phyloP scores from a whole-genome alignment of 2,888 invertebrate species.

The Cantharis nigra region DNA sequence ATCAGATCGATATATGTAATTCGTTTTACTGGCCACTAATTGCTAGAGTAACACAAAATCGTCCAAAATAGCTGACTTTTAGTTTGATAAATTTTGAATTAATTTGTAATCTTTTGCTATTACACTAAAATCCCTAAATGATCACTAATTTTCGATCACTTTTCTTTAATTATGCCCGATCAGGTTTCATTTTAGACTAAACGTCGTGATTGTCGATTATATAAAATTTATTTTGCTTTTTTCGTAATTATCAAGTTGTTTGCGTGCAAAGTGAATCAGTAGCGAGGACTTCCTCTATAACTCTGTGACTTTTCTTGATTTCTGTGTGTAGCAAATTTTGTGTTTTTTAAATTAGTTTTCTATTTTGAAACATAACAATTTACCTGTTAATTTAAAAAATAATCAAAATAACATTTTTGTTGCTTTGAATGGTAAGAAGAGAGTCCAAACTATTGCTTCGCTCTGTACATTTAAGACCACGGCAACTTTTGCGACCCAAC shows the following conservation, averaged over 20 bases:
- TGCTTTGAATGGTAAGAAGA: too few relatives aligned
- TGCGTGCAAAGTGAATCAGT: background rate
- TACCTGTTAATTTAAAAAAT: too few relatives aligned
- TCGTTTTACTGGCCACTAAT: background rate
- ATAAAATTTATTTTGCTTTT: background rate
- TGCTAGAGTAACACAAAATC: background rate
- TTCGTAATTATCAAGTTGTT: background rate
- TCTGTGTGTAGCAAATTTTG: too few relatives aligned
- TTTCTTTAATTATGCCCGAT: background rate
- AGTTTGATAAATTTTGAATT: background rate
- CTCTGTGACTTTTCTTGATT: too few relatives aligned
- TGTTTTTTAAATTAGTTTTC: too few relatives aligned
- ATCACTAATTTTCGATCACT: background rate
- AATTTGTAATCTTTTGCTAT: background rate
- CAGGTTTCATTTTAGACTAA: background rate
- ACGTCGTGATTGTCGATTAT: background rate
- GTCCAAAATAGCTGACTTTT: background rate
- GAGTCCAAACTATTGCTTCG: background rate
- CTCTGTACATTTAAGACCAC: too few relatives aligned
- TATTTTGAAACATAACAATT: too few relatives aligned
- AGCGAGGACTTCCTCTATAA: background rate
- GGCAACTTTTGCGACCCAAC: too few relatives aligned
- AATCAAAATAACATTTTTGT: too few relatives aligned
- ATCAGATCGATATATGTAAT: background rate
- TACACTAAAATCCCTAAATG: background rate